Percentiles rank a stretch among this genome's conserved stretches.
Conservation (phyloP, 1,140 invertebrate species). For the Saccostrea echinata region DNA sequence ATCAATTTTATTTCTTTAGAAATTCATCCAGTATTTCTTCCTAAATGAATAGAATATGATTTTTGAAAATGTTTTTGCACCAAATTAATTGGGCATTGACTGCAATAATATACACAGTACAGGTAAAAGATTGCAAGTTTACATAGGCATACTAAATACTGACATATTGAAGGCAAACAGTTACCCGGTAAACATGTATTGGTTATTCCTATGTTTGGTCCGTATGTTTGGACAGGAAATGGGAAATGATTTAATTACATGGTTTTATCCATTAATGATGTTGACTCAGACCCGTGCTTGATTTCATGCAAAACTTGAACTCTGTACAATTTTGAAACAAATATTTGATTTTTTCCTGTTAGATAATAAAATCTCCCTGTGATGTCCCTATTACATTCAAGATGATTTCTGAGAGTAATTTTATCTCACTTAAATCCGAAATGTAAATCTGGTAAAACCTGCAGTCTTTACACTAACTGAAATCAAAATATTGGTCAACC, state of each 20-base stretch:
- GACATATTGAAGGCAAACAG: not conserved
- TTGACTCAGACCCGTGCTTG: slow-evolving; percentile 12
- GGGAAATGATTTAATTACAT: slow-evolving; percentile 33
- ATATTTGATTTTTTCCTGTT: slow-evolving; percentile 1
- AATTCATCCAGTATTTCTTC: not conserved
- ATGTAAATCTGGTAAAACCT: slow-evolving; percentile 12
- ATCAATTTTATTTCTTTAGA: not conserved
- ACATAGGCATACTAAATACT: not conserved
- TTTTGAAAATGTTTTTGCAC: not conserved
- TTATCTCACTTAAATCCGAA: slow-evolving; percentile 16
- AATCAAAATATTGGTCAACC: slow-evolving; percentile 29
- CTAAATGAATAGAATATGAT: too few relatives aligned
- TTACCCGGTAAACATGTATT: not conserved
- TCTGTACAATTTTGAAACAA: slow-evolving; percentile 8
- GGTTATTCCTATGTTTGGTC: not conserved
- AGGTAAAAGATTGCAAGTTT: not conserved
- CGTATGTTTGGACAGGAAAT: slow-evolving; percentile 36
- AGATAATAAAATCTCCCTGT: not conserved
- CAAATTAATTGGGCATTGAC: not conserved
- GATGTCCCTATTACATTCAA: not conserved
- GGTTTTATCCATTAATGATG: slow-evolving; percentile 33
- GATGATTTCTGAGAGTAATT: slow-evolving; percentile 18
- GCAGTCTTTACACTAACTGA: not conserved
- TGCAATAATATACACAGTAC: not conserved
- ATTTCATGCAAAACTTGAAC: slow-evolving; percentile 10